These are phyloP conservation scores for Ephydatia muelleri DNA, from an alignment of 37 sponge, comb jelly and placozoan genomes.

Conservation along the genomic window DNA sequence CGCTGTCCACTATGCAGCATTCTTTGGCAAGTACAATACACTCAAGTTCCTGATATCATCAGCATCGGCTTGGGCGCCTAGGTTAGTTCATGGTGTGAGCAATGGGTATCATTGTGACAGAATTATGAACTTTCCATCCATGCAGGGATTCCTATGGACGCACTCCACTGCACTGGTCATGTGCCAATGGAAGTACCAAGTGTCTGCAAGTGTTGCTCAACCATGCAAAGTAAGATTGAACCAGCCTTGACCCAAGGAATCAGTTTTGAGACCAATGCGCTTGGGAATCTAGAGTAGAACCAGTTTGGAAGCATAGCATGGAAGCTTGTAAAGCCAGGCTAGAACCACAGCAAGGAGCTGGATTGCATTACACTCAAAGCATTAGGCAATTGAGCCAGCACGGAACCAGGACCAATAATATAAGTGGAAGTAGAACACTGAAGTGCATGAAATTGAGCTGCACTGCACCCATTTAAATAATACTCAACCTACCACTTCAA, in stretches of 20 bases:
- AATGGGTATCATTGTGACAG: neutral
- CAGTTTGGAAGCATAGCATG: neutral
- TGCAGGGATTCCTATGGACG: constrained; percentile 78
- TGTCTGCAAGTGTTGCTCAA: constrained; percentile 66
- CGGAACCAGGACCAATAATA: neutral
- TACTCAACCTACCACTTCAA: neutral
- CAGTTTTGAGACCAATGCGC: too few relatives aligned
- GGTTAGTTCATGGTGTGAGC: constrained; percentile 24
- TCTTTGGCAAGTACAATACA: constrained; percentile 77
- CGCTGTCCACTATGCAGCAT: constrained; percentile 92
- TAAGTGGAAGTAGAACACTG: neutral
- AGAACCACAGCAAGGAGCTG: too few relatives aligned
- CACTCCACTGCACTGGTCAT: constrained; percentile 87
- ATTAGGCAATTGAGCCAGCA: too few relatives aligned
- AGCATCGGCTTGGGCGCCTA: constrained; percentile 79
- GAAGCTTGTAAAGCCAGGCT: too few relatives aligned
- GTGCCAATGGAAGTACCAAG: constrained; percentile 55
- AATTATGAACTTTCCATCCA: neutral
- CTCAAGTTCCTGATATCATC: constrained; percentile 82
- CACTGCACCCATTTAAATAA: neutral
- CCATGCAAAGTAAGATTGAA: constrained; percentile 68
- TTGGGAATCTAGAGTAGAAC: too few relatives aligned
- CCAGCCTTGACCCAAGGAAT: neutral
- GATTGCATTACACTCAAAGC: too few relatives aligned
- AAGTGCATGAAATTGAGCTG: neutral